Evolutionary conservation across 2,113 vertebrate species (phyloP), one percentile per base, ranked within the genome.

Genomic region (Cinclus cinclus): DNA sequence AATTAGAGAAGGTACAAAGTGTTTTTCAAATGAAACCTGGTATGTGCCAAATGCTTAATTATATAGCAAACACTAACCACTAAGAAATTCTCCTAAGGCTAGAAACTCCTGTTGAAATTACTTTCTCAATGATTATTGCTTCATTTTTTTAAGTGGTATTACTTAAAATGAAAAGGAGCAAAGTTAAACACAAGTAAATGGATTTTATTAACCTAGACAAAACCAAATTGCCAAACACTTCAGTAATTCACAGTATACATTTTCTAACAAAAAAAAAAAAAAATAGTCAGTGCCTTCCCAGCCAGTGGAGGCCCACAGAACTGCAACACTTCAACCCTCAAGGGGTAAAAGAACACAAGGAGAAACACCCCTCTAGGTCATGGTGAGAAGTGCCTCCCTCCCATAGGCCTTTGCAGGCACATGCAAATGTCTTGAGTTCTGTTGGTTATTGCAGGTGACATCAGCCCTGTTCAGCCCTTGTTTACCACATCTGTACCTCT

Each of bases 11-110:
- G 16, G 6, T 60, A 83, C 13, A 83, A 77, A 87, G 41, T 69
- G 62, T 39, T 91, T 91, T 92, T 52, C 58, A 94, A 87, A 76
- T 68, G 44, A 95, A 95, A 81, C 42, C 59, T 50, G 10, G 6
- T 68, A 84, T 79, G 50, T 58, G 65, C 33, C 78, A 94, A 93
- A 84, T 62, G 28, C 28, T 91, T 95, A 65, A 84, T 79, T 85
- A 62, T 21, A 49, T 12, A 77, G 75, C 46, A 87, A 77, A 76
- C 35, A 73, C 9, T 37, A 81, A 75, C 22, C n/a, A 64, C 56
- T 50, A 71, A 59, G 50, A 80, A 92, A 78, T 24, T 58, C 12
- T 82, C 28, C 44, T 33, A 62, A 49, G 56, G 46, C 73, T 60
- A 89, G 46, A 89, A 87, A 68, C 37, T 68, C 85, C 31, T n/a